Evolutionary conservation across 2,888 invertebrate genomes (phyloP).

Genomic region (Apodemia duryi): DNA sequence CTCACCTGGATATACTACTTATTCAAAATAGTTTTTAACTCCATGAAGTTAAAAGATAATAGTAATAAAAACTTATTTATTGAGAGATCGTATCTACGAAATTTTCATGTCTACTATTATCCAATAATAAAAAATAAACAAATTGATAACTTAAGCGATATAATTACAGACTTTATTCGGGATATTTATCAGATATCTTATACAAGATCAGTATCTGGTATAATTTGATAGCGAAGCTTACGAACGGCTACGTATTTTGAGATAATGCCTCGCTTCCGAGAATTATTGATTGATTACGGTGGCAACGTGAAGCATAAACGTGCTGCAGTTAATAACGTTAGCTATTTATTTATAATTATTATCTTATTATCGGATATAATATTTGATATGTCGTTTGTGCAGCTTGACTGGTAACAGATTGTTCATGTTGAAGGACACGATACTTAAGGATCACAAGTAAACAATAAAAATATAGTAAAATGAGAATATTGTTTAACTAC

Average conservation of each 20-base stretch:
- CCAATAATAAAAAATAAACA: slow-evolving; percentile 12
- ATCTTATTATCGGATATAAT: neutral
- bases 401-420: too few species aligned
- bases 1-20: too few species aligned
- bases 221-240: slow-evolving; percentile 37
- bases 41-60: neutral
- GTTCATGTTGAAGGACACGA: too few species aligned
- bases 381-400: neutral
- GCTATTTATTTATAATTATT: slow-evolving; percentile 40
- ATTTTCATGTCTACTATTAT: slow-evolving; percentile 10
- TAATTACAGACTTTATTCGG: slow-evolving; percentile 15
- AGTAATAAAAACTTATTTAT: slow-evolving; percentile 10
- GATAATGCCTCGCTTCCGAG: slow-evolving; percentile 38
- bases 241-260: slow-evolving; percentile 30
- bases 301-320: slow-evolving; percentile 34
- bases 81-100: neutral
- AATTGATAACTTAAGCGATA: slow-evolving; percentile 17
- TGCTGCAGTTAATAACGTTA: slow-evolving; percentile 39
- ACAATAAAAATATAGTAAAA: too few species aligned
- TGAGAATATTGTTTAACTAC: too few species aligned
- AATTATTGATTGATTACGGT: slow-evolving; percentile 37
- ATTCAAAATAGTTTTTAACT: too few species aligned
- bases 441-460: too few species aligned
- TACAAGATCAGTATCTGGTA: slow-evolving; percentile 34
- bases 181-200: slow-evolving; percentile 6